Evolutionary conservation across 53 echinoderm and acorn worm species (phyloP).

Genomic region (Temnopleurus reevesii): DNA sequence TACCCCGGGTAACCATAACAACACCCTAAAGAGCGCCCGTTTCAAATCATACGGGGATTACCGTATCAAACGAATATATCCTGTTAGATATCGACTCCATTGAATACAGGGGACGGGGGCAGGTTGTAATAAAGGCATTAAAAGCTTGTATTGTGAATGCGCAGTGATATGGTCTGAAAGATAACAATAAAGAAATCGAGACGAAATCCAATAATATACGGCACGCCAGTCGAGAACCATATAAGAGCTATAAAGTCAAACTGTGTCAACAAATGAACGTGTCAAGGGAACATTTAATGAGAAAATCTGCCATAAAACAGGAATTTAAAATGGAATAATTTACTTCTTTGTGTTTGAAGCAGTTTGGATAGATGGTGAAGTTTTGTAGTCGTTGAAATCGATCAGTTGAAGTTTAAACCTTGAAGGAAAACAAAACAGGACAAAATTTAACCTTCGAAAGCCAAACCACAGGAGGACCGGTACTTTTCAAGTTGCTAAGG

Average conservation of each 20-base stretch:
- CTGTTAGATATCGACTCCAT: neutral
- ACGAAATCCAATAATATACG: neutral
- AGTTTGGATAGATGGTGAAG: neutral
- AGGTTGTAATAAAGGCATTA: slow-evolving; percentile 22
- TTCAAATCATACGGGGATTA: neutral
- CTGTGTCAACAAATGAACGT: slow-evolving; percentile 11
- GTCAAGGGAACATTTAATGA: slow-evolving; percentile 5
- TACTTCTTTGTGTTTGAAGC: neutral
- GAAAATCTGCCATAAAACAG: neutral
- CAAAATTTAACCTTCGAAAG: neutral
- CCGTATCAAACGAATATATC: neutral
- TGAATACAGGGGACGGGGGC: slow-evolving; percentile 10
- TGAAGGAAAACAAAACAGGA: neutral
- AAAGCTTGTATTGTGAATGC: neutral
- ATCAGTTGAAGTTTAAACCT: too few species aligned
- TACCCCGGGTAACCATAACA: too few species aligned
- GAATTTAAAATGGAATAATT: too few species aligned
- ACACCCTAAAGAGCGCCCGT: neutral
- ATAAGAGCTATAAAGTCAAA: neutral
- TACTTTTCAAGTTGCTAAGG: neutral
- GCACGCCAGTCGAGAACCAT: neutral
- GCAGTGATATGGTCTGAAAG: neutral
- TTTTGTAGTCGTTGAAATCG: neutral
- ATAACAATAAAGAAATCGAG: neutral
- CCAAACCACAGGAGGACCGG: neutral